Evolutionary conservation across 2,113 vertebrate species (phyloP).

Genomic region (chimpanzee (Pan troglodytes)): NHGRI_mPanTro3-v2.1_pri NC_072401.2:143512501-143513000

Average conservation of each 20-base stretch:
- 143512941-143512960: not conserved
- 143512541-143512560: slow-evolving; percentile 19
- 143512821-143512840: not conserved
- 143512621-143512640: slow-evolving; percentile 5
- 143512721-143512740: not conserved
- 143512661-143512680: not conserved
- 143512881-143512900: not conserved
- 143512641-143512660: slow-evolving; percentile 29
- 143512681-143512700: not conserved
- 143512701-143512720: not conserved
- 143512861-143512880: not conserved
- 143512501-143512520: slow-evolving; percentile 34
- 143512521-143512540: slow-evolving; percentile 61
- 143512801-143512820: not conserved
- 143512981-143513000: accelerated
- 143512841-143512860: not conserved
- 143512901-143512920: not conserved
- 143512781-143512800: not conserved
- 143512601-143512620: not conserved
- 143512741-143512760: not conserved
- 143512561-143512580: slow-evolving; percentile 34
- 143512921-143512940: not conserved
- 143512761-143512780: not conserved
- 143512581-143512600: slow-evolving; percentile 15
- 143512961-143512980: not conserved